Evolutionary conservation across 2,888 invertebrate species (phyloP), one percentile per base, ranked within the genome.

Genomic region (Pandemis corylana): DNA sequence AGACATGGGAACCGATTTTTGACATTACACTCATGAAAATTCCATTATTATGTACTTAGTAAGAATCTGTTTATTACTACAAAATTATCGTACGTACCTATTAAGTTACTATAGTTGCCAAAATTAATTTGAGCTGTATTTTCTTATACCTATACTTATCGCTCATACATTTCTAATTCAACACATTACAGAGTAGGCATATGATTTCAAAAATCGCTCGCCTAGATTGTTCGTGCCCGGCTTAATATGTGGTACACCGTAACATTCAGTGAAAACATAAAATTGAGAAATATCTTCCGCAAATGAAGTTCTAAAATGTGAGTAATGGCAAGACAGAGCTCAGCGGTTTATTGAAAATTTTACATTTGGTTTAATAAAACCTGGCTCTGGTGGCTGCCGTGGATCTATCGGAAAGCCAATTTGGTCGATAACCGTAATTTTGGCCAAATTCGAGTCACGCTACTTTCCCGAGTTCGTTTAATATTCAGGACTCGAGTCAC

Each of bases 401-500:
- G 65, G 61, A 59, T 65, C 74, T 69, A 66, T 69, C 69, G 44
- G 61, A 28, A 61, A 83, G 83, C 83, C 88, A 87, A 89, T 90
- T 85, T 89, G 85, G 85, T 87, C 85, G 83, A 87, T 88, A 87
- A 85, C 86, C 85, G 87, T 91, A 88, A 90, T 89, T 89, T 88
- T 84, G 85, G 84, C 82, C 83, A 88, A 87, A 86, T 89, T 89
- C 85, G 85, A 83, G 83, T 83, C 83, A 76, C 83, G 83, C 81
- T 85, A 83, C 84, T 87, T 87, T 85, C 81, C 81, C 83, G 83
- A 84, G 83, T 85, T 84, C 86, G 84, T 88, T 92, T 89, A 86
- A 86, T 88, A 92, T 92, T 92, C 92, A 87, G 80, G 83, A 77
- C 89, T 86, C 88, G 90, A 80, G 85, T 83, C 86, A 86, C 88